Evolutionary conservation across 2,888 invertebrate species (phyloP).

Genomic region (Pilophorus perplexus): DNA sequence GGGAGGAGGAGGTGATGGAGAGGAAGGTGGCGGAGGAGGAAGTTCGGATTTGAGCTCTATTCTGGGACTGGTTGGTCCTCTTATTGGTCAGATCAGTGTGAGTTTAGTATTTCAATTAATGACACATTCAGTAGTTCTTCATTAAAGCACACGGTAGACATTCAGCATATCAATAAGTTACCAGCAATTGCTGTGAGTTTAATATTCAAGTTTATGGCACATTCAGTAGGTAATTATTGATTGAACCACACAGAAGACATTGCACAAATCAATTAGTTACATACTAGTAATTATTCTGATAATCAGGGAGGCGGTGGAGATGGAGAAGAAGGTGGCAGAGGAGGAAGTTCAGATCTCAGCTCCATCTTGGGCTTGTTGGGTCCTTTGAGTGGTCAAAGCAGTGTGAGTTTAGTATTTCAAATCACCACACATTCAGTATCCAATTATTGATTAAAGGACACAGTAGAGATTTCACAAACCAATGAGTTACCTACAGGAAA

Average conservation of each 20-base stretch:
- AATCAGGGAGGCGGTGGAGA: slow-evolving; percentile 21
- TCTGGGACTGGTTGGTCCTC: slow-evolving; percentile 22
- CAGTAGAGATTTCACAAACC: no score
- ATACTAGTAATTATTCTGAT: not conserved
- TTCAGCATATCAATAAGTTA: no score
- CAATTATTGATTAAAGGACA: no score
- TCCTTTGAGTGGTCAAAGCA: slow-evolving; percentile 26
- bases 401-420: not conserved
- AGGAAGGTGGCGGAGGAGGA: slow-evolving; percentile 21
- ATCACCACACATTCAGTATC: not conserved
- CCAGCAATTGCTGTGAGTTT: no score
- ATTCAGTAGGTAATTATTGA: no score
- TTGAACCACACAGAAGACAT: no score
- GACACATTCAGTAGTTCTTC: no score
- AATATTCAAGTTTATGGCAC: no score
- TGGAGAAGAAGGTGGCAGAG: slow-evolving; percentile 18
- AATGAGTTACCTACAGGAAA: no score
- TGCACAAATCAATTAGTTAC: no score
- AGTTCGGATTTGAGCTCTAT: slow-evolving; percentile 24
- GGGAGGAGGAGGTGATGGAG: slow-evolving; percentile 38
- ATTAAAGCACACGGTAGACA: no score
- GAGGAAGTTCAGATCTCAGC: slow-evolving; percentile 9
- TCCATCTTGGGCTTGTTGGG: slow-evolving; percentile 6
- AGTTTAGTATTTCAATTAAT: not conserved
- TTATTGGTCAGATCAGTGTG: slow-evolving; percentile 30